A percentile compares a stretch with the other conserved stretches of the same genome.
These are phyloP conservation scores for Ptychochromis oligacanthus DNA, from an alignment of 2,113 vertebrate genomes.

Conservation along the genomic window DNA sequence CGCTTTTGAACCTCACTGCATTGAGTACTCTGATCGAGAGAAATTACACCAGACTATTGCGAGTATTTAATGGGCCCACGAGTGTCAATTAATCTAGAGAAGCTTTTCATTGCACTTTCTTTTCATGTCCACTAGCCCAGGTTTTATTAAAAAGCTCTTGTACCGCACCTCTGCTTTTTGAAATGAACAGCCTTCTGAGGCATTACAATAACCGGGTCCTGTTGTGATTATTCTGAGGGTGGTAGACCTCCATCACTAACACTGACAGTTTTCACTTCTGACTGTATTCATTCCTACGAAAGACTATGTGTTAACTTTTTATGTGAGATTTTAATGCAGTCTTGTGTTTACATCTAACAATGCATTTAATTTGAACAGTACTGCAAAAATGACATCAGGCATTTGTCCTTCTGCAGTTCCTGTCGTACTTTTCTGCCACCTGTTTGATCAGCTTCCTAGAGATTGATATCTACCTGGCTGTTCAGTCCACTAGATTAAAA, in stretches of 20 bases:
- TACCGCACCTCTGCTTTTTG: constrained; percentile 26
- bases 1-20: constrained; percentile 58
- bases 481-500: not conserved
- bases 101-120: constrained; percentile 65
- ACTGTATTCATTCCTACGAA: not conserved
- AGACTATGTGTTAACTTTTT: not conserved
- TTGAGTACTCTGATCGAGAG: constrained; percentile 64
- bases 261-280: not conserved
- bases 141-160: constrained; percentile 67
- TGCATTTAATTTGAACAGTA: not conserved
- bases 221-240: constrained; percentile 33
- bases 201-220: constrained; percentile 34
- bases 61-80: constrained; percentile 72
- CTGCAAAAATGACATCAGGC: not conserved
- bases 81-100: constrained; percentile 72
- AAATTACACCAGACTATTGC: constrained; percentile 54
- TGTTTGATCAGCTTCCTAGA: not conserved
- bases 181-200: constrained; percentile 47
- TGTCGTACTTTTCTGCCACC: not conserved
- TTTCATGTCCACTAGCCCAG: constrained; percentile 62
- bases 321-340: too few relatives aligned
- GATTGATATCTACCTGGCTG: not conserved
- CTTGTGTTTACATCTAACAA: not conserved
- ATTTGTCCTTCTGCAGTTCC: not conserved
- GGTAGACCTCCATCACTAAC: not conserved